phyloP scores from a whole-genome alignment of 2,113 vertebrate genomes.

The Megatriorchis doriae region DNA sequence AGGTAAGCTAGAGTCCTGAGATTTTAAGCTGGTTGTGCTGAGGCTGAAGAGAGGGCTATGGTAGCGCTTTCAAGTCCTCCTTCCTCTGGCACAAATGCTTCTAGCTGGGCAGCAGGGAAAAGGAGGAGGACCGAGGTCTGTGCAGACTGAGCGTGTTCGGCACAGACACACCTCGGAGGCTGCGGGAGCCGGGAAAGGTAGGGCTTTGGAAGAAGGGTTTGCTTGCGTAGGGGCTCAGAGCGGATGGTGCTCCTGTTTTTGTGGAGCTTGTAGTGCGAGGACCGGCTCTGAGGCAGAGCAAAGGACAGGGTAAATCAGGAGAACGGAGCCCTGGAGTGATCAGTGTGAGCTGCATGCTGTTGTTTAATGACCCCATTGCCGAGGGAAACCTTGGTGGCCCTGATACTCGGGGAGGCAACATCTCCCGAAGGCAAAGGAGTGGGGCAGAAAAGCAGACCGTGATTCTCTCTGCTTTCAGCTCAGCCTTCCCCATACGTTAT shows the following conservation, averaged over 20 bases:
- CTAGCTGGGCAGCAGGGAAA: neutral
- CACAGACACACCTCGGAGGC: neutral
- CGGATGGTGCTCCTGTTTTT: neutral
- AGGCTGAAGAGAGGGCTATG: neutral
- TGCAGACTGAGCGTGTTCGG: neutral
- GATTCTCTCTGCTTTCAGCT: neutral
- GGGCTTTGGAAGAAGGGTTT: neutral
- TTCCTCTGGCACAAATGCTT: neutral
- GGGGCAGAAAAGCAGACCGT: neutral
- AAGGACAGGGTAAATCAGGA: neutral
- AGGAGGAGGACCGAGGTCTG: neutral
- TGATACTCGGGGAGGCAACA: neutral
- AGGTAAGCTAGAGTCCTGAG: neutral
- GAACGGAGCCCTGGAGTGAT: neutral
- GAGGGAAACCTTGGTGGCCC: neutral
- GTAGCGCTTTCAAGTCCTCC: neutral
- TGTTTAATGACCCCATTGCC: neutral
- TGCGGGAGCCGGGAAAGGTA: neutral
- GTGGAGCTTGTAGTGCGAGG: neutral
- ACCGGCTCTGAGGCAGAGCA: neutral
- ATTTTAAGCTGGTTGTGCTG: neutral
- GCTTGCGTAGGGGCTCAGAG: neutral
- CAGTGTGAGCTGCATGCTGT: neutral
- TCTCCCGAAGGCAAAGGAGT: neutral
- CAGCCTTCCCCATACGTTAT: rapidly evolving